Base-by-base conservation (phyloP, 2,888 invertebrate species). In the Germaria angustata region DNA sequence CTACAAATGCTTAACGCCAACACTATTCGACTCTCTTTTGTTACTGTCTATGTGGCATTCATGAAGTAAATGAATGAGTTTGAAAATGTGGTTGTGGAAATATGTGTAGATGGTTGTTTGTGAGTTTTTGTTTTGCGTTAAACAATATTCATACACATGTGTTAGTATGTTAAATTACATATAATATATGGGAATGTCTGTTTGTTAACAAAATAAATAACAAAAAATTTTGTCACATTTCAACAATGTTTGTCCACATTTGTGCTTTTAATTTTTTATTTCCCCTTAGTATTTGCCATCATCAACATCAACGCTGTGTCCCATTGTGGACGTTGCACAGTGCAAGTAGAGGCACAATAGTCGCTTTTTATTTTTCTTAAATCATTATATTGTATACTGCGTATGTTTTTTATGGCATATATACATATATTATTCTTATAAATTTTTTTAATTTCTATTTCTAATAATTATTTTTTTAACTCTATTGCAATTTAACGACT, bases 151-250 rank as follows among this genome's bases (percentile, higher is more conserved):
- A 28, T 28, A 13, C 28, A 28, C 4, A 53, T 28, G 53, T n/a
- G 15, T 28, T 53, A 28, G 53, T 28, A 28, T 28, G 28, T 7
- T 17, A 22, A 11, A 49, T 49, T 13, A 51, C 51, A 51, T 51
- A 20, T 32, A 36, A 8, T 13, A 44, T 53, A 15, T 69, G 44
- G 24, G 46, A 28, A 39, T 51, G 51, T 13, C 24, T 55, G 59
- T 39, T 36, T 61, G 59, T 61, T 46, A 44, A 61, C 73, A 53
- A 68, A 80, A 68, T 80, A 53, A 73, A 80, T 73, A 61, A 73
- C 61, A 68, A 49, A 80, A 44, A 73, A 73, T 80, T 80, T 80
- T 80, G 80, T 68, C 80, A 80, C 73, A 80, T 80, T 80, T 80
- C 51, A 73, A 63, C 68, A 68, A 68, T 79, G 49, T 73, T 73